phyloP scores from a whole-genome alignment of 2,888 invertebrate species.

The Ennomos fuscantarius region DNA sequence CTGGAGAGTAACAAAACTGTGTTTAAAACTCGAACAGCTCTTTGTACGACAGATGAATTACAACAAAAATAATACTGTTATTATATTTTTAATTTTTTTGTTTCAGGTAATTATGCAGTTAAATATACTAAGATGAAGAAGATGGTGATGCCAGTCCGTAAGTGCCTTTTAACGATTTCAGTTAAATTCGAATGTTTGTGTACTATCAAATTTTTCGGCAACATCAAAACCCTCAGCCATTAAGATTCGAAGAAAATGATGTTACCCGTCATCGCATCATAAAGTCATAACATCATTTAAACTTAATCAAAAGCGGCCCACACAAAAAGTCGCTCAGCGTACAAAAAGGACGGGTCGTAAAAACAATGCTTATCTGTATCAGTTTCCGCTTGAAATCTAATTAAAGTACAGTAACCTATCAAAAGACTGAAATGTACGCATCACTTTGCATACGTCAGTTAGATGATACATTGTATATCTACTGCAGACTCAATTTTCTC shows the following conservation, averaged over 20 bases:
- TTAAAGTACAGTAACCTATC: slow-evolving; percentile 58
- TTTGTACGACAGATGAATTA: slow-evolving; percentile 63
- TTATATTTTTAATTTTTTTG: slow-evolving; percentile 41
- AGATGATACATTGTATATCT: slow-evolving; percentile 61
- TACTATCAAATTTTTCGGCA: background rate
- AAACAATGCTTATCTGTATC: slow-evolving; percentile 43
- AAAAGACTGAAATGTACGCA: slow-evolving; percentile 58
- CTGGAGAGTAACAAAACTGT: slow-evolving; percentile 65
- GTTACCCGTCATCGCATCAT: slow-evolving; percentile 16
- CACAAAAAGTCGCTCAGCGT: slow-evolving; percentile 43
- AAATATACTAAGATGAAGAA: slow-evolving; percentile 5
- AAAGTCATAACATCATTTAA: slow-evolving; percentile 25
- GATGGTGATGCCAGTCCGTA: slow-evolving; percentile 3
- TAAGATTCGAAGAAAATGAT: slow-evolving; percentile 10
- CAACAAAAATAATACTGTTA: slow-evolving; percentile 40
- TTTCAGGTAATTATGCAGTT: slow-evolving; percentile 53
- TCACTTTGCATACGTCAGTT: slow-evolving; percentile 59
- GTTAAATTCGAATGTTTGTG: background rate
- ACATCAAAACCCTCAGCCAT: background rate
- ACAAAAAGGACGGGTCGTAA: slow-evolving; percentile 45
- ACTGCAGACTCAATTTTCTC: slow-evolving; percentile 66
- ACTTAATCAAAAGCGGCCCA: slow-evolving; percentile 30
- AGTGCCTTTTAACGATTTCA: slow-evolving; percentile 6
- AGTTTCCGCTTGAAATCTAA: slow-evolving; percentile 56
- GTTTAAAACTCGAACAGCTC: slow-evolving; percentile 49